A percentile compares a stretch with the other conserved stretches of the same genome.
Evolutionary conservation across 1,140 invertebrate species (phyloP).

Genomic region (Eueides isabella): DNA sequence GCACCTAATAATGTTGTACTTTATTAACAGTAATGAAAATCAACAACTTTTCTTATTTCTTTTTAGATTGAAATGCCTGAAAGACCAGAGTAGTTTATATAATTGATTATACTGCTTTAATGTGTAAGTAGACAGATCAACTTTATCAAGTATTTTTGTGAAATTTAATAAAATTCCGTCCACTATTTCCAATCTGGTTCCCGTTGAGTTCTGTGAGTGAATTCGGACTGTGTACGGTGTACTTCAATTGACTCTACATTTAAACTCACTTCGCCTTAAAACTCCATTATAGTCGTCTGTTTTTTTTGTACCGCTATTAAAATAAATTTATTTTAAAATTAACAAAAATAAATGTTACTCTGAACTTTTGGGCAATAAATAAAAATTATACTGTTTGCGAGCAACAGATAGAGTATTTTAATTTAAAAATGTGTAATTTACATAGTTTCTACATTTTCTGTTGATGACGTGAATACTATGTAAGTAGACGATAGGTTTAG

Average conservation of each 20-base stretch:
- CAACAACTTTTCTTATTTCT: slow-evolving; percentile 1
- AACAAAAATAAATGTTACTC: slow-evolving; percentile 12
- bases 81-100: slow-evolving; percentile 1
- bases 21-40: neutral
- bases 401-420: neutral
- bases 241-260: neutral
- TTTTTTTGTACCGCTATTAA: neutral
- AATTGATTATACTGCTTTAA: neutral
- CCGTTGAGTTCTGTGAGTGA: slow-evolving; percentile 4
- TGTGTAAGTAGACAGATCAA: neutral
- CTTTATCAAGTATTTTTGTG: slow-evolving; percentile 6
- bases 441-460: neutral
- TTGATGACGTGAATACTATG: slow-evolving; percentile 21
- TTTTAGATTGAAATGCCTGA: neutral
- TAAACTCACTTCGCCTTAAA: neutral
- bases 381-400: neutral
- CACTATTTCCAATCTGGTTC: slow-evolving; percentile 15
- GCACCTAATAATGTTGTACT: neutral
- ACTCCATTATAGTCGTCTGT: neutral
- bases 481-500: slow-evolving; percentile 28
- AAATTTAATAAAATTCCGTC: slow-evolving; percentile 35
- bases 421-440: neutral
- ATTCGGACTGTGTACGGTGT: neutral
- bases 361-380: slow-evolving; percentile 27
- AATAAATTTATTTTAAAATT: neutral